Evolutionary conservation across 1,140 invertebrate species (phyloP).

Genomic region (Neodiprion virginianus): DNA sequence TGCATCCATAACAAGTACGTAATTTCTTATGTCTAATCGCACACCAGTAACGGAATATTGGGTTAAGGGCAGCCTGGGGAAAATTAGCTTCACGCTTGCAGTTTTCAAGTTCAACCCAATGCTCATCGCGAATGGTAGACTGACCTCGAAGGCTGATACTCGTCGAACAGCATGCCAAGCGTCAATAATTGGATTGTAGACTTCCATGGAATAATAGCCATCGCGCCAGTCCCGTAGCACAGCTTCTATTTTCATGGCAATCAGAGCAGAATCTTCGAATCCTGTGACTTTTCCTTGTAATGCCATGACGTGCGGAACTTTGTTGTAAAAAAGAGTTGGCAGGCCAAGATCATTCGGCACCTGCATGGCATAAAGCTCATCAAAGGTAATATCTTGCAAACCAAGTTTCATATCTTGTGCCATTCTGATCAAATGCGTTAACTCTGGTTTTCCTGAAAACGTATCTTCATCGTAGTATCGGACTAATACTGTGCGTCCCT

Average conservation of each 20-base stretch:
- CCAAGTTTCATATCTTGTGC: conserved; percentile 16
- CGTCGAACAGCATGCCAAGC: conserved; percentile 50
- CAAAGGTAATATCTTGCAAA: conserved; percentile 32
- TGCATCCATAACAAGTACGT: conserved; percentile 46
- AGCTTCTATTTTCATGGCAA: background rate
- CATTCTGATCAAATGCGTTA: background rate
- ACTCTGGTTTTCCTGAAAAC: background rate
- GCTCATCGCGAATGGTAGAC: conserved; percentile 42
- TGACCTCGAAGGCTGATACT: conserved; percentile 36
- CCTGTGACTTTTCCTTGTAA: conserved; percentile 20
- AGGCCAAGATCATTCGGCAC: conserved; percentile 58
- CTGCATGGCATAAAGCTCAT: conserved; percentile 40
- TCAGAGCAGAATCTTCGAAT: background rate
- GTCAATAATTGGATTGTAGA: conserved; percentile 54
- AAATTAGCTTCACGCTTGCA: conserved; percentile 40
- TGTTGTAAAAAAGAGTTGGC: conserved; percentile 45
- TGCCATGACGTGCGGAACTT: conserved; percentile 36
- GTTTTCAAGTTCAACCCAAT: conserved; percentile 38
- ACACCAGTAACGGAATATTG: conserved; percentile 41
- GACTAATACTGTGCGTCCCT: conserved; percentile 29
- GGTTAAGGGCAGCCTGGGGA: conserved; percentile 41
- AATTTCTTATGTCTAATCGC: conserved; percentile 36
- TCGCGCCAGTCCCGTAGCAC: conserved; percentile 33
- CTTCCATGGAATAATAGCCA: conserved; percentile 43
- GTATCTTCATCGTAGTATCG: conserved; percentile 28